Percentiles rank a stretch among this genome's conserved stretches.
These are phyloP conservation scores for Lasioglossum figueresi DNA, from an alignment of 2,888 invertebrate genomes.

Conservation along the genomic window DNA sequence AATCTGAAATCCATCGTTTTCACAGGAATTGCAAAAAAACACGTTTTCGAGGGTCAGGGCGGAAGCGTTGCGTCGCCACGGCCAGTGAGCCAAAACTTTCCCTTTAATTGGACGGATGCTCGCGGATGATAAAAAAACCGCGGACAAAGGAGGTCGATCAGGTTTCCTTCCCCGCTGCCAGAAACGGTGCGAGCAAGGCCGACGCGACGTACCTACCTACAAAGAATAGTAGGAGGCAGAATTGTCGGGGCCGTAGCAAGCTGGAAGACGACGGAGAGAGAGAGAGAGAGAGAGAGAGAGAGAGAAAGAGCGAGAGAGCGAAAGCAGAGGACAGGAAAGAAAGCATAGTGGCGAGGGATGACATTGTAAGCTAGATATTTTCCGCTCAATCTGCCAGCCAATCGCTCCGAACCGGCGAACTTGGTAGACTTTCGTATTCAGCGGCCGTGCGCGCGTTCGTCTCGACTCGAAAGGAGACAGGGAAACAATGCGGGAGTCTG, in stretches of 20 bases:
- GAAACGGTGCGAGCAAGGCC: constrained; percentile 18
- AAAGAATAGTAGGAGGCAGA: constrained; percentile 1
- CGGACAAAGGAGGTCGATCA: constrained; percentile 65
- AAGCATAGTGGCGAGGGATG: constrained; percentile 36
- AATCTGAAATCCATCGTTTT: no score
- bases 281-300: not conserved
- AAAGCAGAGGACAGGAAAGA: constrained; percentile 21
- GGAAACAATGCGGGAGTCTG: constrained; percentile 43
- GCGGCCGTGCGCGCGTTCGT: constrained; percentile 7
- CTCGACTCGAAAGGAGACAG: constrained; percentile 21
- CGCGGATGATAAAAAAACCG: constrained; percentile 58
- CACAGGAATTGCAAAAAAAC: no score
- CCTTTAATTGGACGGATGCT: constrained; percentile 66
- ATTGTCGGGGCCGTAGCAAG: not conserved
- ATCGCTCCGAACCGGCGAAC: constrained; percentile 66
- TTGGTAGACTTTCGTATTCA: constrained; percentile 68
- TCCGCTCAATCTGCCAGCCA: constrained; percentile 76
- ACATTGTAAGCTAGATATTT: constrained; percentile 74
- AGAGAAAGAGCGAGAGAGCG: constrained; percentile 30
- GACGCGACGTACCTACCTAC: constrained; percentile 8
- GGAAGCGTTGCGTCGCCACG: no score
- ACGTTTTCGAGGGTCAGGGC: no score
- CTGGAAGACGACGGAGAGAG: not conserved
- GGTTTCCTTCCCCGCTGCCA: constrained; percentile 47
- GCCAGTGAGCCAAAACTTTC: constrained; percentile 51